Percentiles rank a stretch among this genome's conserved stretches.
These are phyloP conservation scores for Neodiprion virginianus DNA, from an alignment of 1,140 invertebrate species.

Conservation along the genomic window DNA sequence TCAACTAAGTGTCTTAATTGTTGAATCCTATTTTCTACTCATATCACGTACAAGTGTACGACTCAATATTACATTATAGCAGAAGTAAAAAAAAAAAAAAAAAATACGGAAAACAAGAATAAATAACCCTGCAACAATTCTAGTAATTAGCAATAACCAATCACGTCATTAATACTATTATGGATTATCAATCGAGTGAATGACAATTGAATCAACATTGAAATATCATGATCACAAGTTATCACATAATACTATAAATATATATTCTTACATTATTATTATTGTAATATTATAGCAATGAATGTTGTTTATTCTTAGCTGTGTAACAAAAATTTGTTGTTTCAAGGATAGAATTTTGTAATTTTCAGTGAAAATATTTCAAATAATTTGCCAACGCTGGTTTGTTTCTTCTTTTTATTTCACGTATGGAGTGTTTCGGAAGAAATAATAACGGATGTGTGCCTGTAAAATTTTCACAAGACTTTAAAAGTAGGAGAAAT, in stretches of 20 bases:
- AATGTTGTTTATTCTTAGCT: constrained; percentile 39
- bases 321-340: background rate
- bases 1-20: constrained; percentile 47
- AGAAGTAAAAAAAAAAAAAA: background rate
- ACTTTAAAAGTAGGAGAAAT: background rate
- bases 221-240: constrained; percentile 7
- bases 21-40: constrained; percentile 31
- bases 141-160: constrained; percentile 18
- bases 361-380: background rate
- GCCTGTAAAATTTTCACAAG: background rate
- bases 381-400: too few species aligned
- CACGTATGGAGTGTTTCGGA: background rate
- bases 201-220: constrained; percentile 6
- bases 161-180: constrained; percentile 10
- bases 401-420: background rate
- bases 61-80: constrained; percentile 8
- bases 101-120: constrained; percentile 4
- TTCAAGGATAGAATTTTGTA: background rate
- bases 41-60: constrained; percentile 19
- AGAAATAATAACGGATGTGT: background rate
- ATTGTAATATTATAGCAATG: constrained; percentile 34
- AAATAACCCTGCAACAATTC: background rate
- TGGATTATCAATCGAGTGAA: background rate
- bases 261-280: constrained; percentile 51
- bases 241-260: constrained; percentile 33